A percentile compares a stretch with the other conserved stretches of the same genome.
These are phyloP conservation scores for Phrynosoma blainvillii DNA, from an alignment of 2,113 vertebrate species.

Conservation along the genomic window DNA sequence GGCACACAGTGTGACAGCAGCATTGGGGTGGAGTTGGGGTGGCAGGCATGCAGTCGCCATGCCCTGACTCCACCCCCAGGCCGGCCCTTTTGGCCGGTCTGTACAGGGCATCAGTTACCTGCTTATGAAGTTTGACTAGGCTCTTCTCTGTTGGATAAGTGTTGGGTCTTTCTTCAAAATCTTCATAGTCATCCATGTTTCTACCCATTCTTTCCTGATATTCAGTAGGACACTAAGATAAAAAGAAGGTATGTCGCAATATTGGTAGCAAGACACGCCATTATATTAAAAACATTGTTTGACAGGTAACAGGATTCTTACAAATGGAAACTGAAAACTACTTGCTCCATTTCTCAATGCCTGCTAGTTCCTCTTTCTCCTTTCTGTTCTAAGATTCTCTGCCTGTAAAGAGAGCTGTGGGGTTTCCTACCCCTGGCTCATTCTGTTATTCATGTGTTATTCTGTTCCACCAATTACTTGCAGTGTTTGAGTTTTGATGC, in stretches of 20 bases:
- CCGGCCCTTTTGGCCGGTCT: too few species aligned
- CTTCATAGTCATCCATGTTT: conserved; percentile 91
- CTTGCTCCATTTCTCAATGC: neutral
- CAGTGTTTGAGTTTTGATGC: neutral
- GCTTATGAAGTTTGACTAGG: conserved; percentile 89
- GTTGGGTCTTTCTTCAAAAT: conserved; percentile 93
- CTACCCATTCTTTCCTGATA: conserved; percentile 90
- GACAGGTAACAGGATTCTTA: neutral
- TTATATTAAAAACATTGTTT: neutral
- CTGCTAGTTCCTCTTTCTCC: neutral
- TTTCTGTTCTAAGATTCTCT: neutral
- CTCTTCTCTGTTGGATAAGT: conserved; percentile 82
- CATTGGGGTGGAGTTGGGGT: too few species aligned
- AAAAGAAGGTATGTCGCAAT: conserved; percentile 27
- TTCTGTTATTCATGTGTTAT: neutral
- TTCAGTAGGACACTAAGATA: conserved; percentile 84
- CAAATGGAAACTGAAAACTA: neutral
- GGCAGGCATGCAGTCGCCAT: too few species aligned
- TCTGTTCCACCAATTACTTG: neutral
- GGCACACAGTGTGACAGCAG: too few species aligned
- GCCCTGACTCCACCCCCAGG: too few species aligned
- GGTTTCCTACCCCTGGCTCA: neutral
- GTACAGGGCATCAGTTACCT: conserved; percentile 74
- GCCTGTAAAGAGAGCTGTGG: neutral
- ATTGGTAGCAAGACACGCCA: neutral